Conservation (phyloP, 2,888 invertebrate species). For the Cataglyphis albicans region DNA sequence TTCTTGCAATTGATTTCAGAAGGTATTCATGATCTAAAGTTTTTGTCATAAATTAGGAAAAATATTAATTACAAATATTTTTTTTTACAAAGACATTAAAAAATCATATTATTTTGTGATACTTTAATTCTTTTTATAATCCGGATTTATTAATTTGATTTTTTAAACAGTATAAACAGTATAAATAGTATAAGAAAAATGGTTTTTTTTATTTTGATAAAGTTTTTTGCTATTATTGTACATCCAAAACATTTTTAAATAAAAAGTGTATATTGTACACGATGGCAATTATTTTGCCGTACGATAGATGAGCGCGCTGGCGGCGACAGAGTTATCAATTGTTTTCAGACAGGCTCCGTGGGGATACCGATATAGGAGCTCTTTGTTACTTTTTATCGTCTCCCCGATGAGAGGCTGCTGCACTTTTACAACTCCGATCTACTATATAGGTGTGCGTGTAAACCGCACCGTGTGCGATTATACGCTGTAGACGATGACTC, state of each 20-base stretch:
- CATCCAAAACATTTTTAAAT: not conserved
- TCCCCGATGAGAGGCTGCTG: conserved; percentile 23
- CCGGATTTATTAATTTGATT: too few species aligned
- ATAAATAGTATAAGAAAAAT: too few species aligned
- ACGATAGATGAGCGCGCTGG: conserved; percentile 71
- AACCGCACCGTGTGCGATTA: conserved; percentile 34
- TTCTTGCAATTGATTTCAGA: too few species aligned
- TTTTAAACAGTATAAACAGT: too few species aligned
- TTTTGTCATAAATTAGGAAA: too few species aligned
- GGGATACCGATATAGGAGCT: conserved; percentile 66
- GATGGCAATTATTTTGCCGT: conserved; percentile 67
- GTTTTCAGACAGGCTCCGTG: conserved; percentile 69
- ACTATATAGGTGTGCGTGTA: conserved; percentile 35
- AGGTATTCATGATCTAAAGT: too few species aligned
- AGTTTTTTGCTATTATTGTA: too few species aligned
- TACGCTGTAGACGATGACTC: conserved; percentile 30
- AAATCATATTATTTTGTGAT: too few species aligned
- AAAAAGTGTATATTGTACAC: conserved; percentile 46
- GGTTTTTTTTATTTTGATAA: too few species aligned
- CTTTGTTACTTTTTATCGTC: conserved; percentile 73
- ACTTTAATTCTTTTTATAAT: too few species aligned
- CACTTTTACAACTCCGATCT: conserved; percentile 33
- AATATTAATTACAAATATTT: too few species aligned
- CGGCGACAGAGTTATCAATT: conserved; percentile 73
- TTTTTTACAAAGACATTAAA: too few species aligned